phyloP scores from a whole-genome alignment of 2,113 vertebrate genomes.

The Porphyrio hochstetteri region DNA sequence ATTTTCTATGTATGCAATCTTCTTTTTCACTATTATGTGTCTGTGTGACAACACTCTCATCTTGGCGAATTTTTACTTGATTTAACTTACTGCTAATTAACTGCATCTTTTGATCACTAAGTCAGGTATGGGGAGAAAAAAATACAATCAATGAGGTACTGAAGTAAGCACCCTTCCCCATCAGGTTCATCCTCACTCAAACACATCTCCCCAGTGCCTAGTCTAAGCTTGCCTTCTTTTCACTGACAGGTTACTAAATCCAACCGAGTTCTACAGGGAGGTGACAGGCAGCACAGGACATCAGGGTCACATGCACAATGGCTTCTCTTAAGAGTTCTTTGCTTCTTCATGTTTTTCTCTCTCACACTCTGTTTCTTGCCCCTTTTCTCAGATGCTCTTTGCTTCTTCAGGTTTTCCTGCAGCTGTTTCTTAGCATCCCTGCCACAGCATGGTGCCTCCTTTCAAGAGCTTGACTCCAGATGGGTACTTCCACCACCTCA shows the following conservation, averaged over 20 bases:
- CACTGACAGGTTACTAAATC: background rate
- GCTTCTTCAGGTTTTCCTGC: background rate
- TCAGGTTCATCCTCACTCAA: background rate
- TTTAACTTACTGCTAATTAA: background rate
- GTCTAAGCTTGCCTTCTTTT: background rate
- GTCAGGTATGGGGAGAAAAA: background rate
- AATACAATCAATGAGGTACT: background rate
- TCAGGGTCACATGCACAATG: accelerated
- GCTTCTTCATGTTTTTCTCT: background rate
- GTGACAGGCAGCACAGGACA: background rate
- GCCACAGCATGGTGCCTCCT: accelerated
- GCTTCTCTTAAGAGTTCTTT: background rate
- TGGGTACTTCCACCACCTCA: background rate
- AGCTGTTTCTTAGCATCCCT: background rate
- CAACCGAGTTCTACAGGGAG: background rate
- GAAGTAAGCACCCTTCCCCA: background rate
- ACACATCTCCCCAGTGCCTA: background rate
- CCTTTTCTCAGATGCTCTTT: background rate
- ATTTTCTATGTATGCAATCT: background rate
- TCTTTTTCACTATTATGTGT: background rate
- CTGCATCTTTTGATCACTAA: background rate
- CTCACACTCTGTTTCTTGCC: background rate
- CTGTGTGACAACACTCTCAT: background rate
- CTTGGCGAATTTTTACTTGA: background rate
- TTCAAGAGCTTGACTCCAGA: background rate